These are phyloP conservation scores for Syngnathus rostellatus DNA, from an alignment of 2,797 vertebrate species.

Conservation along the genomic window DNA sequence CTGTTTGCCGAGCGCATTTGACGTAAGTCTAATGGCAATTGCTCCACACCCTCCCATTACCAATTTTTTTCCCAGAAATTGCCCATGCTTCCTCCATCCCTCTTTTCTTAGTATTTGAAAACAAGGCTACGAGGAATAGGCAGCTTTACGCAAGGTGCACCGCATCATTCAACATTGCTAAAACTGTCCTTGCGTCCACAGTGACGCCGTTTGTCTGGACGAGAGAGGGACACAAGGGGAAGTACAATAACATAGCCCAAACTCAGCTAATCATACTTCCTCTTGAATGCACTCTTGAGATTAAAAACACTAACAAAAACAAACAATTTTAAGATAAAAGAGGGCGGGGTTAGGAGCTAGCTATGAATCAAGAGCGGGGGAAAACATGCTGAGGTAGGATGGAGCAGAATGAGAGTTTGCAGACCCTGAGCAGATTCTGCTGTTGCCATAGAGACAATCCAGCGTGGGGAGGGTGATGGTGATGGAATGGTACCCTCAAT, in stretches of 20 bases:
- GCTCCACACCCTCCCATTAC: constrained; percentile 40
- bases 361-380: constrained; percentile 20
- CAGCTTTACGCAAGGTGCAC: constrained; percentile 28
- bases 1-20: constrained; percentile 39
- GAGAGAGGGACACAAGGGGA: not conserved
- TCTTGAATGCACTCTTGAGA: constrained; percentile 20
- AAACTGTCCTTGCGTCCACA: not conserved
- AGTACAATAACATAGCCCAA: constrained; percentile 16
- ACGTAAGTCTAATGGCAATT: constrained; percentile 53
- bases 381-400: constrained; percentile 43
- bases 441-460: constrained; percentile 69
- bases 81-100: constrained; percentile 47
- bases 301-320: constrained; percentile 25
- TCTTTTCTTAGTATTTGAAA: constrained; percentile 41
- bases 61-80: constrained; percentile 43
- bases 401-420: constrained; percentile 16
- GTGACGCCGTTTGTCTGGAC: constrained; percentile 5
- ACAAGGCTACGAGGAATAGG: constrained; percentile 27
- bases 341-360: constrained; percentile 25
- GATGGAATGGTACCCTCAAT: constrained; percentile 46
- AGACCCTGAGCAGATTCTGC: constrained; percentile 53
- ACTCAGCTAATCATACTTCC: constrained; percentile 3
- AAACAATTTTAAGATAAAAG: constrained; percentile 33
- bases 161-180: constrained; percentile 7
- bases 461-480: constrained; percentile 30